Conservation (phyloP, 2,113 vertebrate genomes). For the Panthera tigris region DNA sequence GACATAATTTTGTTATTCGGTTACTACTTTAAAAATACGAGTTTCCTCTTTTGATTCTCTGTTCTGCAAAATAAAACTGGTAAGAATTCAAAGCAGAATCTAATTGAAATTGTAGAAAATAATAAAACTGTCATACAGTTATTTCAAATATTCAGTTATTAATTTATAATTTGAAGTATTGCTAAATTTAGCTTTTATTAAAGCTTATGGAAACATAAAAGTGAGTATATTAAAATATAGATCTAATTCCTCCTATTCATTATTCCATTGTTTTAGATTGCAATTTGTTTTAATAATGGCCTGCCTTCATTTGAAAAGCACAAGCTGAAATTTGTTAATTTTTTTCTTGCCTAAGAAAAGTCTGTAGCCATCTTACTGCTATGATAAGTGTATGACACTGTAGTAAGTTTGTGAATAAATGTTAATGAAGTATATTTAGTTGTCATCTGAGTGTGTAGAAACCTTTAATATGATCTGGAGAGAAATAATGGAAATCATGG, state of each 20-base stretch:
- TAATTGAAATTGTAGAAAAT: slow-evolving; percentile 37
- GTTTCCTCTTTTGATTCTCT: slow-evolving; percentile 10
- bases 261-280: background rate
- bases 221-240: background rate
- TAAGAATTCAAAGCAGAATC: slow-evolving; percentile 12
- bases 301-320: background rate
- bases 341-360: background rate
- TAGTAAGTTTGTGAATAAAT: slow-evolving; percentile 36
- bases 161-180: slow-evolving; percentile 46
- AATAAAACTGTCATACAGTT: background rate
- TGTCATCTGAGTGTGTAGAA: slow-evolving; percentile 42
- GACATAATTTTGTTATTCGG: background rate
- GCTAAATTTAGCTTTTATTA: background rate
- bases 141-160: background rate
- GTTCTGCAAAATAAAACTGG: slow-evolving; percentile 46
- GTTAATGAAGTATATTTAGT: slow-evolving; percentile 26
- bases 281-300: slow-evolving; percentile 36
- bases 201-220: background rate
- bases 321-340: background rate
- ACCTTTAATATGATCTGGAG: slow-evolving; percentile 39
- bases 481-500: slow-evolving; percentile 35
- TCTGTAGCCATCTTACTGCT: background rate
- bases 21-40: background rate
- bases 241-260: background rate
- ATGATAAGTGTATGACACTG: background rate